These are phyloP conservation scores for Sympetrum striolatum DNA, from an alignment of 2,888 invertebrate species.

Conservation along the genomic window DNA sequence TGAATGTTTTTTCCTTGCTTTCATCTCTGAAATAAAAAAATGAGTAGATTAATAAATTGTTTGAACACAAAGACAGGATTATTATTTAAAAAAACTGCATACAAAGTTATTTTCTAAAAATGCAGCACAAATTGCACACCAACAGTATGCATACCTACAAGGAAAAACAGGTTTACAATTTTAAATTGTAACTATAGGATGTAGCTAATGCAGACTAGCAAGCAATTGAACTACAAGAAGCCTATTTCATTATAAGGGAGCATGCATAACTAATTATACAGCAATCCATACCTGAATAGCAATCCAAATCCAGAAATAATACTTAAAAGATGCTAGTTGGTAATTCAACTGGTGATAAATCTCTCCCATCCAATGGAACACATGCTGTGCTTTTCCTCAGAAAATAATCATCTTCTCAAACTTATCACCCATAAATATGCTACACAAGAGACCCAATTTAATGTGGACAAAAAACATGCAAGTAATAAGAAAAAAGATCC, in stretches of 20 bases:
- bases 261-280: background rate
- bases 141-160: background rate
- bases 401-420: background rate
- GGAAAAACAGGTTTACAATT: too few relatives aligned
- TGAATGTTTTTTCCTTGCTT: conserved; percentile 75
- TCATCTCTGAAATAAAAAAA: conserved; percentile 69
- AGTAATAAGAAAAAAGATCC: too few relatives aligned
- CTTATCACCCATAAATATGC: background rate
- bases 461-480: too few relatives aligned
- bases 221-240: background rate
- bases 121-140: background rate
- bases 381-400: background rate
- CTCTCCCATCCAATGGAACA: background rate
- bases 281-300: background rate
- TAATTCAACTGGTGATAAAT: background rate
- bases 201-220: background rate
- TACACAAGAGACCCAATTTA: background rate
- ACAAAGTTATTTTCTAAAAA: background rate
- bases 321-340: background rate
- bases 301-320: background rate
- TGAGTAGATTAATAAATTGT: background rate
- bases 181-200: background rate
- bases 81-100: background rate
- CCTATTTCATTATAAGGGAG: background rate
- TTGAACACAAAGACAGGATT: background rate